These are phyloP conservation scores for Eurosta solidaginis DNA, from an alignment of 1,140 invertebrate genomes.

Conservation along the genomic window DNA sequence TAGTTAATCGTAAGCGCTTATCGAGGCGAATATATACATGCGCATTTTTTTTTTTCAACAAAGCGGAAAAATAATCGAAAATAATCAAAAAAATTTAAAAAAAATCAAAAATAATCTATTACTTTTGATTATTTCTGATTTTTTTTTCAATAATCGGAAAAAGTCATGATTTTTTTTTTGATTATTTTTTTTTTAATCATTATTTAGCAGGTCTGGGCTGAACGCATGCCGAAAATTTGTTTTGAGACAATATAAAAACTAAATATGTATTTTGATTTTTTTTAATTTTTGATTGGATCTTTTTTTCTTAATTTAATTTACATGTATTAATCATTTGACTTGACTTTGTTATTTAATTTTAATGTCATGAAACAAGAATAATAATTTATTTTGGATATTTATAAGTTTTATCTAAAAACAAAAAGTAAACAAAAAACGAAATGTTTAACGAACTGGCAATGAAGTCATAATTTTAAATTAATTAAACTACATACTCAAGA, in stretches of 20 bases:
- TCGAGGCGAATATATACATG: too few species aligned
- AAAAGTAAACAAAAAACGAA: constrained; percentile 15
- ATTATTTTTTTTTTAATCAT: not conserved
- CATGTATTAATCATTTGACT: not conserved
- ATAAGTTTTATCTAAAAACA: constrained; percentile 12
- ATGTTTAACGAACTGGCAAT: not conserved
- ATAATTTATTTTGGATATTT: constrained; percentile 19
- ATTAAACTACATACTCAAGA: not conserved
- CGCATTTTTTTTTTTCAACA: too few species aligned
- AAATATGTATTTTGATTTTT: too few species aligned
- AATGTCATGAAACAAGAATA: constrained; percentile 5
- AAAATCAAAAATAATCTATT: too few species aligned
- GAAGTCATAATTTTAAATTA: not conserved
- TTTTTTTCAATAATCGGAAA: too few species aligned
- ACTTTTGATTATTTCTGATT: too few species aligned
- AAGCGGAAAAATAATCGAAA: too few species aligned
- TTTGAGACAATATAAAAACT: not conserved
- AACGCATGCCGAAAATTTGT: not conserved
- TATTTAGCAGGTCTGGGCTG: too few species aligned
- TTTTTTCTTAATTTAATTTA: not conserved
- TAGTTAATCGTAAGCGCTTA: too few species aligned
- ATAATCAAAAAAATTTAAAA: too few species aligned
- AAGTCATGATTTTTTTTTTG: not conserved
- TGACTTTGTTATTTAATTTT: constrained; percentile 27
- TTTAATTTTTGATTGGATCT: not conserved